These are phyloP conservation scores for Lagenorhynchus albirostris DNA, from an alignment of 2,113 vertebrate species.

Conservation along the genomic window DNA sequence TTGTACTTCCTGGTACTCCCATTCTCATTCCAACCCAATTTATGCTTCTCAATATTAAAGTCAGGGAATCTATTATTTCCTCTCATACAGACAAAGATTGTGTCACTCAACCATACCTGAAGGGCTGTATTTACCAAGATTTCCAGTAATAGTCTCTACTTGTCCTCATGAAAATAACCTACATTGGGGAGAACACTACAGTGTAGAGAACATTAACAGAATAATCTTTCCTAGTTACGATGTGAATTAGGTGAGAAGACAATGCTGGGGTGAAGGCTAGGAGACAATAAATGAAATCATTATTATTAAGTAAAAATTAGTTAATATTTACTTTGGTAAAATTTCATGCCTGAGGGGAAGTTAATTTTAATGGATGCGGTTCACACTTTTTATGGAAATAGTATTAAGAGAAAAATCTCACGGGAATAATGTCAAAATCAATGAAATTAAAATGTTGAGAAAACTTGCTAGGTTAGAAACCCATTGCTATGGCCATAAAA, in stretches of 20 bases:
- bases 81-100: not conserved
- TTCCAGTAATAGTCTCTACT: not conserved
- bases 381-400: not conserved
- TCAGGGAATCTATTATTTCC: not conserved
- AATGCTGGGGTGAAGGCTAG: not conserved
- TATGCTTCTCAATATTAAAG: not conserved
- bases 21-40: not conserved
- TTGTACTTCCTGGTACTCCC: not conserved
- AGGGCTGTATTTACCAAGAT: not conserved
- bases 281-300: conserved; percentile 10
- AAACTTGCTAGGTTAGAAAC: conserved; percentile 14
- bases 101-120: not conserved
- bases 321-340: conserved; percentile 37
- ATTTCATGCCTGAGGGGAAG: not conserved
- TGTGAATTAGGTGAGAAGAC: not conserved
- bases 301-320: conserved; percentile 46
- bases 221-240: not conserved
- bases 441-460: conserved; percentile 1
- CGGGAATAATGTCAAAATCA: conserved; percentile 45
- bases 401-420: conserved; percentile 38
- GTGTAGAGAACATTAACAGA: not conserved
- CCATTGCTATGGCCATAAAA: not conserved
- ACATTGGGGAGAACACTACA: not conserved
- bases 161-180: conserved; percentile 30
- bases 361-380: conserved; percentile 33